A percentile compares a stretch with the other conserved stretches of the same genome.
phyloP scores from a whole-genome alignment of 2,888 invertebrate species.

The Belgica antarctica region DNA sequence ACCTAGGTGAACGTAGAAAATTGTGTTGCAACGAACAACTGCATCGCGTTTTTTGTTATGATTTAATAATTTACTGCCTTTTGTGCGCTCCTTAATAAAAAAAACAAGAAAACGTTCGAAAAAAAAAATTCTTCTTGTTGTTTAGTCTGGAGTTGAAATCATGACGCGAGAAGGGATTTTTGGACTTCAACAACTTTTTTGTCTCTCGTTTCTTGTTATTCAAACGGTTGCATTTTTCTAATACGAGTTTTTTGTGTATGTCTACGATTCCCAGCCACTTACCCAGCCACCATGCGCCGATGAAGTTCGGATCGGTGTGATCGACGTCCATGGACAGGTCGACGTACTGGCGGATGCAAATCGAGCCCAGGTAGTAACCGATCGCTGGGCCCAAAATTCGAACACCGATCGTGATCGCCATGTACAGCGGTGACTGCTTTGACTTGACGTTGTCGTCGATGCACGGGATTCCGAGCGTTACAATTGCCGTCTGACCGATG shows the following conservation, averaged over 20 bases:
- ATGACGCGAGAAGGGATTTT: background rate
- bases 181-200: conserved; percentile 19
- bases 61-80: conserved; percentile 25
- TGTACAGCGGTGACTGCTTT: conserved; percentile 86
- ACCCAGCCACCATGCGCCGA: conserved; percentile 98
- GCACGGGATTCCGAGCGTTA: conserved; percentile 88
- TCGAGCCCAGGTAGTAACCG: conserved; percentile 84
- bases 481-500: conserved; percentile 88
- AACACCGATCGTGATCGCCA: conserved; percentile 90
- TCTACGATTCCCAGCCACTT: conserved; percentile 52
- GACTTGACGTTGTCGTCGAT: conserved; percentile 92
- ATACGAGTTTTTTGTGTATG: background rate
- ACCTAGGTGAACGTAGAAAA: no score
- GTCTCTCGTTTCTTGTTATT: conserved; percentile 10
- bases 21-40: background rate
- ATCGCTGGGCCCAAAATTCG: conserved; percentile 86
- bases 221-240: background rate
- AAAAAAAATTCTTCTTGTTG: background rate
- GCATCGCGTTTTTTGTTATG: conserved; percentile 28
- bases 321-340: conserved; percentile 76
- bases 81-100: conserved; percentile 11
- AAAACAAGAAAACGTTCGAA: background rate
- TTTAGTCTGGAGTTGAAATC: conserved; percentile 5
- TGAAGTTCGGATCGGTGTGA: conserved; percentile 82
- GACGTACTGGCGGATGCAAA: conserved; percentile 84